These are phyloP conservation scores for Phyto melanocephala DNA, from an alignment of 2,888 invertebrate genomes.

Conservation along the genomic window DNA sequence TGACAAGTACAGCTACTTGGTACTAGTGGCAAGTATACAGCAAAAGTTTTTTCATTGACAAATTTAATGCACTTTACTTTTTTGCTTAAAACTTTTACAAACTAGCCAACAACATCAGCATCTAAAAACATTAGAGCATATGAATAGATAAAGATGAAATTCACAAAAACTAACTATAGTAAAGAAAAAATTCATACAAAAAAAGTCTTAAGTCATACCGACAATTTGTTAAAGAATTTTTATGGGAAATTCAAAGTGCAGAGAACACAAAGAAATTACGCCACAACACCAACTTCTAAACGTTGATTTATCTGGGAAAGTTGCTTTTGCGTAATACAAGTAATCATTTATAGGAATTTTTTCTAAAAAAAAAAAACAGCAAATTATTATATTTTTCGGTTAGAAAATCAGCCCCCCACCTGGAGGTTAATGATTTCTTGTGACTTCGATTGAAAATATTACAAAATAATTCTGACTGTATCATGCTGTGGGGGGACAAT, in stretches of 20 bases:
- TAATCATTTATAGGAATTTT: conserved; percentile 19
- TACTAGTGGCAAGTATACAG: conserved; percentile 44
- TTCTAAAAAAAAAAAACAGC: background rate
- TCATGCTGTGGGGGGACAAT: conserved; percentile 29
- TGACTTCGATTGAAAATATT: background rate
- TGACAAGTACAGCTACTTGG: conserved; percentile 66
- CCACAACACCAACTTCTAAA: background rate
- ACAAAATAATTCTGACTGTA: background rate
- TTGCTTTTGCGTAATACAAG: conserved; percentile 57
- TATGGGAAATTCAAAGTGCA: conserved; percentile 55
- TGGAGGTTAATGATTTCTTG: conserved; percentile 34
- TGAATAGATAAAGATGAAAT: background rate
- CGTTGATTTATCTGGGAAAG: conserved; percentile 57
- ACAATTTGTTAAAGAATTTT: conserved; percentile 60
- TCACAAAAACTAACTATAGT: conserved; percentile 21
- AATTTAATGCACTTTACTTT: conserved; percentile 63
- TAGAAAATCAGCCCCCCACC: conserved; percentile 22
- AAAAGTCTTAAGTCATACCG: conserved; percentile 56
- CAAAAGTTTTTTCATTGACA: conserved; percentile 54
- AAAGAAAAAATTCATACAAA: conserved; percentile 20
- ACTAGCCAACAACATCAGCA: conserved; percentile 16
- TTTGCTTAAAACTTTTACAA: background rate
- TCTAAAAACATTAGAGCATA: conserved; percentile 43
- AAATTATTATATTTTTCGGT: conserved; percentile 24
- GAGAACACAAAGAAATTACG: conserved; percentile 46